Evolutionary conservation across 2,888 invertebrate species (phyloP).

Genomic region (Sesamia inferens): DNA sequence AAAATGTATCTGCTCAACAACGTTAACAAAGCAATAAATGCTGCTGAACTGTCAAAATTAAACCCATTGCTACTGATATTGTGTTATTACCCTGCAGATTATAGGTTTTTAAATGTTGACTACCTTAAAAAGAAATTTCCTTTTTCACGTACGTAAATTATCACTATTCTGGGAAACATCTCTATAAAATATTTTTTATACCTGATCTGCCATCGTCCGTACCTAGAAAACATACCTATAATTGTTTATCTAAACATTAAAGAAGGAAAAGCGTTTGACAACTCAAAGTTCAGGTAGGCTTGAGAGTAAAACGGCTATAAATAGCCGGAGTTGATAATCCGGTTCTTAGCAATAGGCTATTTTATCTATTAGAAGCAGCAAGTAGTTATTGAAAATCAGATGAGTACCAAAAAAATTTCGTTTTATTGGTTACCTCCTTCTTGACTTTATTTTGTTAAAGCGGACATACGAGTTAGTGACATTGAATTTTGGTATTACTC

Average conservation of each 20-base stretch:
- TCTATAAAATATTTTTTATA: no score
- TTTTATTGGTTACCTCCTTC: slow-evolving; percentile 10
- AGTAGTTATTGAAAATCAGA: slow-evolving; percentile 13
- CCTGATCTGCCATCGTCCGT: neutral
- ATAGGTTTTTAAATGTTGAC: neutral
- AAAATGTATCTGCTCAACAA: no score
- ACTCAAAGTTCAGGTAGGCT: slow-evolving; percentile 1
- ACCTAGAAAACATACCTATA: neutral
- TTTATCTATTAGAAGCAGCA: slow-evolving; percentile 4
- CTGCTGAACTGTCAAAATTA: no score
- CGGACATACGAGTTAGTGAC: slow-evolving; percentile 29
- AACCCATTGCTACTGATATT: no score
- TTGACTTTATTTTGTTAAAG: neutral
- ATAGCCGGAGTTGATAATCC: slow-evolving; percentile 21
- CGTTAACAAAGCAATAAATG: no score
- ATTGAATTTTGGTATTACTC: slow-evolving; percentile 45
- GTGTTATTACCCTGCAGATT: no score
- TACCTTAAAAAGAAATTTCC: neutral
- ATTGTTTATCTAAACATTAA: neutral
- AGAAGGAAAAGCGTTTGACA: slow-evolving; percentile 1
- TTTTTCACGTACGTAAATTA: neutral
- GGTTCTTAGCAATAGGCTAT: slow-evolving; percentile 15
- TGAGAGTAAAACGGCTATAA: slow-evolving; percentile 29
- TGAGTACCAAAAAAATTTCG: neutral
- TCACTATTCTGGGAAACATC: no score